phyloP scores from a whole-genome alignment of 2,113 vertebrate genomes.

The Chauna torquata region DNA sequence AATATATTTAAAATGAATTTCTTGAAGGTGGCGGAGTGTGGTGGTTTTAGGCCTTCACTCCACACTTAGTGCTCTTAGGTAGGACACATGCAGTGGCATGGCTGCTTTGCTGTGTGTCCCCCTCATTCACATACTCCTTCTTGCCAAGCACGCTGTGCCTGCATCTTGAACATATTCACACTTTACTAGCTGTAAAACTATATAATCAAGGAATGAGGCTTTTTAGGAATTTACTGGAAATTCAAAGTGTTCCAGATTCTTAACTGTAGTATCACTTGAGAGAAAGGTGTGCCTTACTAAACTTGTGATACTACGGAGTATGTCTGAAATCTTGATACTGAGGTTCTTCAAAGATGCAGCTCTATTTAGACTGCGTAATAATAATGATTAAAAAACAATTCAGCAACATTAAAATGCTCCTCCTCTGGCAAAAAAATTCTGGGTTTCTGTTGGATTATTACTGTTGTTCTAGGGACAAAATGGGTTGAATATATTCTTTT shows the following conservation, averaged over 20 bases:
- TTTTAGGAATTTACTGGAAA: constrained; percentile 10
- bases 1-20: neutral
- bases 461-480: neutral
- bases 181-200: neutral
- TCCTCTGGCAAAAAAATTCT: neutral
- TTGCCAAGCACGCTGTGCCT: neutral
- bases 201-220: neutral
- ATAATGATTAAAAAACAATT: neutral
- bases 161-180: neutral
- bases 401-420: neutral
- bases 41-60: neutral
- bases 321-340: neutral
- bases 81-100: neutral
- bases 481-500: neutral
- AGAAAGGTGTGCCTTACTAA: neutral
- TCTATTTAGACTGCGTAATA: neutral
- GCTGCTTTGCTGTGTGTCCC: neutral
- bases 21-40: neutral
- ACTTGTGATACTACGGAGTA: neutral
- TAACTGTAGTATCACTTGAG: neutral
- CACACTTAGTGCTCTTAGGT: neutral
- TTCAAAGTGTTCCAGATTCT: neutral
- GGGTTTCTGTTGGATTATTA: neutral
- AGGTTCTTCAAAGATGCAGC: neutral
- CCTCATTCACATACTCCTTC: neutral